Base-by-base conservation (phyloP, 2,113 vertebrate species). In the Irena cyanogastra region DNA sequence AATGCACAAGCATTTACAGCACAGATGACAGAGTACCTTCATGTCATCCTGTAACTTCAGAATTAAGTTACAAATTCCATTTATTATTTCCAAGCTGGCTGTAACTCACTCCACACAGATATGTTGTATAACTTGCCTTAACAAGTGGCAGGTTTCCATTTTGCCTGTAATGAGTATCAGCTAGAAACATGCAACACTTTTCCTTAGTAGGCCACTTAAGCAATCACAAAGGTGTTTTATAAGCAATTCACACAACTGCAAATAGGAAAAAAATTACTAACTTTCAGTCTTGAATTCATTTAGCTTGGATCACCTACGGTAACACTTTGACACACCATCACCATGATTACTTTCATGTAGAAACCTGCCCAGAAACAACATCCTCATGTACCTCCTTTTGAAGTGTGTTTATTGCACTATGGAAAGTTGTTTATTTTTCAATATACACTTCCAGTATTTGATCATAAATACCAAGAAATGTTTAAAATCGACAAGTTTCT, bases 351-450 rank as follows among this genome's bases (percentile, higher is more conserved):
- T 75, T 57, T 74, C 30, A 65, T 5, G 20, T 33, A 84, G 30
- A 33, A 89, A 52, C 33, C 52, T 79, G 49, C 31, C 24, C 49
- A 90, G 57, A 42, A 92, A 83, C 18, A 90, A 79, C 13, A 77
- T 8, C 37, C 45, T 37, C 12, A 37, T 4, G 4, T 24, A 75
- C 8, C 31, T 41, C 30, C 16, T 42, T 87, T 77, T 0, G 0
- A 82, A 88, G 22, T 16, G 2, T 28, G 16, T 27, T 79, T 61
- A 79, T 0, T 76, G 57, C n/a, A 44, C 16, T 72, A 57, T 1
- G 2, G n/a, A 9, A 42, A 72, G 18, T 17, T 52, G 11, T 53
- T 90, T 42, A 47, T 45, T 87, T 93, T 65, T 59, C 27, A 57
- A 66, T n/a, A 41, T 7, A 60, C 6, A 57, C 13, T 50, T 37